Conservation (phyloP, 2,888 invertebrate genomes). For the Morpho achilles region DNA sequence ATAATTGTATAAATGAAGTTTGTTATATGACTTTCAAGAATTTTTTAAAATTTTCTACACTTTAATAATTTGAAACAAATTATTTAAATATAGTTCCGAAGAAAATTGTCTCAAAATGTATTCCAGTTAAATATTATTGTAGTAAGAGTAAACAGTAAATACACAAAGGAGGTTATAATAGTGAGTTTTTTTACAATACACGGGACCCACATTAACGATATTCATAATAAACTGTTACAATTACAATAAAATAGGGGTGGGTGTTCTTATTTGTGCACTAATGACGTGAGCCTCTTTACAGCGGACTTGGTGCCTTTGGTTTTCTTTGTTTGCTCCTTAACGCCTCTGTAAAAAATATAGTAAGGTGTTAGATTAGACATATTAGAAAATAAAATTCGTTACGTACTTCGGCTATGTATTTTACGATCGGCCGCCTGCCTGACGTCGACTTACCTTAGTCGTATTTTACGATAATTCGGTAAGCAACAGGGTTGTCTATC, state of each 20-base stretch:
- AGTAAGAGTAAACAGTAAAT: constrained; percentile 16
- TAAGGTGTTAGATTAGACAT: too few relatives aligned
- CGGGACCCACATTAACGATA: constrained; percentile 24
- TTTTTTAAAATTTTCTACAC: too few relatives aligned
- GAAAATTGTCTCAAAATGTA: not conserved
- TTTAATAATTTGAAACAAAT: not conserved
- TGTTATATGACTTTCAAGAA: too few relatives aligned
- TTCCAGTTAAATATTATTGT: not conserved
- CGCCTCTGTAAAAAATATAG: constrained; percentile 53
- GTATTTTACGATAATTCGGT: too few relatives aligned
- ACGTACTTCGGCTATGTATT: too few relatives aligned
- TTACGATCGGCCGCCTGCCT: too few relatives aligned
- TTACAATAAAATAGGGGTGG: constrained; percentile 17
- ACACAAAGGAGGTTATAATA: constrained; percentile 15
- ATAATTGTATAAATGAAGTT: too few relatives aligned
- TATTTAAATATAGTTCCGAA: not conserved
- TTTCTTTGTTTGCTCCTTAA: constrained; percentile 72
- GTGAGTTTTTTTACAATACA: constrained; percentile 27
- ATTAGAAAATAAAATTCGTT: too few relatives aligned
- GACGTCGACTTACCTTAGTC: too few relatives aligned
- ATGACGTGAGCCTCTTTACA: constrained; percentile 62
- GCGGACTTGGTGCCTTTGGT: constrained; percentile 67
- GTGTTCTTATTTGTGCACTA: constrained; percentile 63
- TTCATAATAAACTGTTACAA: constrained; percentile 9
- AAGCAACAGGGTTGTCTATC: too few relatives aligned